Evolutionary conservation across 2,113 vertebrate species (phyloP).

Genomic region (Tetrax tetrax): DNA sequence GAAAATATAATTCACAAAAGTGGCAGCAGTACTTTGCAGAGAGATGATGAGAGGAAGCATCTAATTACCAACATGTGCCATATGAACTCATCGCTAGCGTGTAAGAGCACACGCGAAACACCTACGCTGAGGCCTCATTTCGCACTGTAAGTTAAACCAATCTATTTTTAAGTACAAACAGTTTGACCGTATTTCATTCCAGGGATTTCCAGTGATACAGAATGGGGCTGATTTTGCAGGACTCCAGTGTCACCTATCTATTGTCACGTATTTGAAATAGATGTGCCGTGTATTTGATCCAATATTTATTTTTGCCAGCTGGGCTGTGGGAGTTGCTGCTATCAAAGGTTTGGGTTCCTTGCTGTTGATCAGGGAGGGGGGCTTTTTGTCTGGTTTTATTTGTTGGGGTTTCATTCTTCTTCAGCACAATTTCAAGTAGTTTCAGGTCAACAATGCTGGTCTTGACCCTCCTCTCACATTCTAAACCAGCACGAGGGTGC

Average conservation of each 20-base stretch:
- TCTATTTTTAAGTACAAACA: not conserved
- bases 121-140: not conserved
- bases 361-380: not conserved
- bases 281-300: not conserved
- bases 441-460: not conserved
- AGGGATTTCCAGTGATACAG: not conserved
- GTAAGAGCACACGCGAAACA: not conserved
- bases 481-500: not conserved
- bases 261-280: not conserved
- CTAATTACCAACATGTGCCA: not conserved
- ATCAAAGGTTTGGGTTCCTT: not conserved
- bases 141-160: not conserved
- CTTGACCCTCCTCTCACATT: not conserved
- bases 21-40: not conserved
- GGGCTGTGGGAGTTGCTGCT: not conserved
- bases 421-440: not conserved
- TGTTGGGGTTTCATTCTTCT: not conserved
- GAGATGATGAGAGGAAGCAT: not conserved
- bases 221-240: not conserved
- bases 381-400: not conserved
- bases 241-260: not conserved
- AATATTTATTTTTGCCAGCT: not conserved
- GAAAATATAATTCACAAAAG: not conserved
- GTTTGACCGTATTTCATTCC: not conserved
- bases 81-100: accelerated